These are phyloP conservation scores for Gouania willdenowi DNA, from an alignment of 2,797 vertebrate genomes.

Conservation along the genomic window DNA sequence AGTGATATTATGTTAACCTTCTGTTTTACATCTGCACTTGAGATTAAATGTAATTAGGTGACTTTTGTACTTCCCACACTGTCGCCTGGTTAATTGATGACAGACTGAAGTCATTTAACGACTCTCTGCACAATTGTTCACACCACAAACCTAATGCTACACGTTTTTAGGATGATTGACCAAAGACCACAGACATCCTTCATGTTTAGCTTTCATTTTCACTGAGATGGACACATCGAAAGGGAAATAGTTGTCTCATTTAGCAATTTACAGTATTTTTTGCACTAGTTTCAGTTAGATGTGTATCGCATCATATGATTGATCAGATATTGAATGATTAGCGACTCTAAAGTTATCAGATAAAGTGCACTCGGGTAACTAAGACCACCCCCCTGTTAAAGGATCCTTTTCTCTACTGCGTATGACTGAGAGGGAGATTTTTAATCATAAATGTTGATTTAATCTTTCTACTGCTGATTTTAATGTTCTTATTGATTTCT, in stretches of 20 bases:
- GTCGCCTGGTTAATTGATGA: constrained; percentile 68
- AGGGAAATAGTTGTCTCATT: constrained; percentile 22
- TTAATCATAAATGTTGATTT: no score
- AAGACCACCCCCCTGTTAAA: no score
- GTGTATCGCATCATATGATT: background rate
- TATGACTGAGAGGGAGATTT: no score
- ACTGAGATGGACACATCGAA: constrained; percentile 30
- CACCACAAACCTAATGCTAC: constrained; percentile 36
- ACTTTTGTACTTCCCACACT: constrained; percentile 66
- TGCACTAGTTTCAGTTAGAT: constrained; percentile 19
- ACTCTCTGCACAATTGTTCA: constrained; percentile 54
- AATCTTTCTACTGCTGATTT: no score
- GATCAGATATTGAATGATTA: no score
- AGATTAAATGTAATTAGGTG: constrained; percentile 79
- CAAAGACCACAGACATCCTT: constrained; percentile 29
- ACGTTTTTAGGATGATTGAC: constrained; percentile 44
- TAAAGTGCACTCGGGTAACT: no score
- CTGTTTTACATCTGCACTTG: constrained; percentile 75
- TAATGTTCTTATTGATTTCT: no score
- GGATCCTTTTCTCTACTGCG: no score
- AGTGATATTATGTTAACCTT: constrained; percentile 82
- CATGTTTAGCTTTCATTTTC: constrained; percentile 28
- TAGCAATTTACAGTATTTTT: constrained; percentile 34
- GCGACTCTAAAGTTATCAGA: no score
- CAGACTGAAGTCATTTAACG: constrained; percentile 61